phyloP scores from a whole-genome alignment of 2,797 vertebrate species.

The Todus mexicanus region DNA sequence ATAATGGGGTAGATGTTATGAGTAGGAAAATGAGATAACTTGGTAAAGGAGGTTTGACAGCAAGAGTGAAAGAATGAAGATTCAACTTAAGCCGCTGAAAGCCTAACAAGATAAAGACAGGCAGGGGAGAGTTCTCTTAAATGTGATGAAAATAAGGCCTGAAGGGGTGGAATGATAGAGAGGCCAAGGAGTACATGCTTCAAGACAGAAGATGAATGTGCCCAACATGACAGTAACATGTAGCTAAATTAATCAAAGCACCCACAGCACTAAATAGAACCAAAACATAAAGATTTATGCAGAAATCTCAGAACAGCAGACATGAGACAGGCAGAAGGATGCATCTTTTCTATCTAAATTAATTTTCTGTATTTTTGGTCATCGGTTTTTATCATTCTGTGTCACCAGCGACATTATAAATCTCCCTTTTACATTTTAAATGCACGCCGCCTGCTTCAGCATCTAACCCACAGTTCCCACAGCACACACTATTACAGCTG shows the following conservation, averaged over 20 bases:
- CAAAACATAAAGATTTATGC: constrained; percentile 62
- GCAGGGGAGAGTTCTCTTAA: constrained; percentile 72
- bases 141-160: constrained; percentile 82
- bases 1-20: constrained; percentile 67
- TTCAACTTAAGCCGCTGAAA: constrained; percentile 78
- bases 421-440: constrained; percentile 2
- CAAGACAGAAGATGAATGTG: constrained; percentile 82
- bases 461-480: neutral
- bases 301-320: constrained; percentile 15
- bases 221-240: constrained; percentile 90
- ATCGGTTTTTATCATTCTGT: neutral
- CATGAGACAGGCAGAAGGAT: neutral
- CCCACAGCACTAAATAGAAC: constrained; percentile 58
- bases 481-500: neutral
- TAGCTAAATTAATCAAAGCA: constrained; percentile 84
- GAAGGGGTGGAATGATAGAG: constrained; percentile 85
- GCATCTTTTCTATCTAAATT: neutral
- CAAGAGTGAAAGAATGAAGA: constrained; percentile 74
- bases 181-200: constrained; percentile 81
- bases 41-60: constrained; percentile 72
- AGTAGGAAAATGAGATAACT: constrained; percentile 74
- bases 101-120: constrained; percentile 80
- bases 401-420: neutral
- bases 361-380: neutral
- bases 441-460: accelerated